Base-by-base conservation (phyloP, 2,888 invertebrate genomes). In the Drosophila neutralis region DNA sequence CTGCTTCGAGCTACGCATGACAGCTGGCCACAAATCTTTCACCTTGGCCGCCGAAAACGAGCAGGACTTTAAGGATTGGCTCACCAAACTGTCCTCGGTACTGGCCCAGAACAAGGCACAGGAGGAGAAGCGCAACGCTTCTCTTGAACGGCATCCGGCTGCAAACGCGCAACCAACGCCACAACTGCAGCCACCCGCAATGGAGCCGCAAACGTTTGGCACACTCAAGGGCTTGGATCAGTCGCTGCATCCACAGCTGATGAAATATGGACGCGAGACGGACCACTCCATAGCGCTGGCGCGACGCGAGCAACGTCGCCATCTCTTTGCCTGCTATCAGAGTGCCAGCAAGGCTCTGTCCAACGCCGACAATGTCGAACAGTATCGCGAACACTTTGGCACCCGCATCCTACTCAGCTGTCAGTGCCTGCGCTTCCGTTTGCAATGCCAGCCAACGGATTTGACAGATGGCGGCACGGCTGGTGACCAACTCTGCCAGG, bases 231-330 rank as follows among this genome's bases (percentile, higher is more conserved):
- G 97, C 0, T 94, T 98, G 52, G 98, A 98, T 89, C 97, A 98
- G 91, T 97, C 97, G 89, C 97, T 98, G 95, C 98, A 98, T 93
- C 98, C 98, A 1, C 97, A 98, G 85, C 94, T 98, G 62, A 97
- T 97, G 92, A 96, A 97, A 92, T 98, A 98, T 92, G 97, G 98
- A 0, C 94, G 97, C 40, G 98, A 98, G 94, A 98, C 98, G 0
- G 98, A 98, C 89, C 95, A 96, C 78, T 97, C 97, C 29, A 97
- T 98, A 87, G 96, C 97, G 27, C 95, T 95, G 71, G 95, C 97
- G 0, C 94, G 98, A 54, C 95, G 95, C 83, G 98, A 98, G 90
- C 95, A 95, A 85, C 94, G 98, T 64, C 95, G 96, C 73, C 95
- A 96, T 83, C 94, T 98, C 45, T 98, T 98, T 93, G 95, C 94